These are phyloP conservation scores for Plebejus anna DNA, from an alignment of 2,888 invertebrate genomes.

Conservation along the genomic window DNA sequence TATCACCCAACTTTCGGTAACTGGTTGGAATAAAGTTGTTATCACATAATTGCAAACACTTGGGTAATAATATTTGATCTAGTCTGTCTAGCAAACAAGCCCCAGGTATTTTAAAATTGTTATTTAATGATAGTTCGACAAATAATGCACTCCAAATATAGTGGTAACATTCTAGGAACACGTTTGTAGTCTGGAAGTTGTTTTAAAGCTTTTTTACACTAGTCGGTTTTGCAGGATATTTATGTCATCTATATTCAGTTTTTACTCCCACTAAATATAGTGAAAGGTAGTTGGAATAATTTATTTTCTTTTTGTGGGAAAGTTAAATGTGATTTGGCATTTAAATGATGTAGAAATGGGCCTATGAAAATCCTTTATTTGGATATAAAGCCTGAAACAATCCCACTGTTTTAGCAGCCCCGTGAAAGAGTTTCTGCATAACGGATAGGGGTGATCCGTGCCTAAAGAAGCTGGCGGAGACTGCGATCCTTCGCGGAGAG, in stretches of 20 bases:
- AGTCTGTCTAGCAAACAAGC: constrained; percentile 4
- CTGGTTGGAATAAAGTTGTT: constrained; percentile 6
- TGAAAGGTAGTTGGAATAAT: background rate
- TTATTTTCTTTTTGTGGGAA: background rate
- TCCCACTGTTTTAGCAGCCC: background rate
- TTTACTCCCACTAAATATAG: background rate
- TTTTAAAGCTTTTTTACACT: background rate
- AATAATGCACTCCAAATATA: constrained; percentile 42
- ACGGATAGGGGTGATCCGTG: background rate
- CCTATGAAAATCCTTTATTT: background rate
- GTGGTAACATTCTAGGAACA: constrained; percentile 48
- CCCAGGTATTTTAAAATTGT: constrained; percentile 36
- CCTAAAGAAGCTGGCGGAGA: constrained; percentile 12
- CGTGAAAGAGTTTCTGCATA: background rate
- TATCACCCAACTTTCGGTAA: background rate
- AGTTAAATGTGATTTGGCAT: background rate
- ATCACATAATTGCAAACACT: background rate
- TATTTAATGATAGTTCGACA: constrained; percentile 39
- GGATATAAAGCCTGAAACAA: background rate
- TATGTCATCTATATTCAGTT: background rate
- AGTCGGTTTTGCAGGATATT: background rate
- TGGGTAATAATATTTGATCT: background rate
- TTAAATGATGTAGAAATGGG: background rate
- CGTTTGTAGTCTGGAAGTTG: constrained; percentile 27
- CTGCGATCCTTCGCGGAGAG: constrained; percentile 46